Conservation (phyloP, 2,888 invertebrate genomes). For the Orthosia gothica region DNA sequence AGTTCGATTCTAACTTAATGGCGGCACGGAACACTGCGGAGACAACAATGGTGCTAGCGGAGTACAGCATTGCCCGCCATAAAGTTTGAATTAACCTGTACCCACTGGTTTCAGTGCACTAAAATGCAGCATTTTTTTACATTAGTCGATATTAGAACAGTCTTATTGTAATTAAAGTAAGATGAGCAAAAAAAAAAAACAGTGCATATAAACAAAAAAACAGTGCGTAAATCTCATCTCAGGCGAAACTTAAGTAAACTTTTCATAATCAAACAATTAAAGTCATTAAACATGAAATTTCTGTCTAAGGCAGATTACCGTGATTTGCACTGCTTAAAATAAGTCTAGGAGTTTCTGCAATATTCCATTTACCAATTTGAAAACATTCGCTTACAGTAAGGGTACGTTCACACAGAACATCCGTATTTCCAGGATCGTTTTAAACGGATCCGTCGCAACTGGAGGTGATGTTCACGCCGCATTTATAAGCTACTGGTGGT, state of each 20-base stretch:
- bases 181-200: conserved; percentile 42
- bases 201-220: conserved; percentile 56
- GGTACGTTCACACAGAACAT: no score
- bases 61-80: no score
- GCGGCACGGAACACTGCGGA: no score
- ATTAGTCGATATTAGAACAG: not conserved
- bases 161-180: conserved; percentile 25
- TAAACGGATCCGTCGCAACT: no score
- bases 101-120: not conserved
- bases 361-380: no score
- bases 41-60: no score
- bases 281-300: conserved; percentile 6
- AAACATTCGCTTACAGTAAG: no score
- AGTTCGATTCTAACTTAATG: no score
- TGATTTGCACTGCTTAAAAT: not conserved
- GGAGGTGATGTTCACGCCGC: no score
- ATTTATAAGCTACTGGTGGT: no score
- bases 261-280: conserved; percentile 1
- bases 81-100: not conserved
- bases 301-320: not conserved
- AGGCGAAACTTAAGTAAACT: conserved; percentile 21
- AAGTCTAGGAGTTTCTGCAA: not conserved
- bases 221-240: conserved; percentile 40
- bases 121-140: not conserved
- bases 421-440: no score